phyloP scores from a whole-genome alignment of 2,113 vertebrate species.

The Neolamprologus hecqui region DNA sequence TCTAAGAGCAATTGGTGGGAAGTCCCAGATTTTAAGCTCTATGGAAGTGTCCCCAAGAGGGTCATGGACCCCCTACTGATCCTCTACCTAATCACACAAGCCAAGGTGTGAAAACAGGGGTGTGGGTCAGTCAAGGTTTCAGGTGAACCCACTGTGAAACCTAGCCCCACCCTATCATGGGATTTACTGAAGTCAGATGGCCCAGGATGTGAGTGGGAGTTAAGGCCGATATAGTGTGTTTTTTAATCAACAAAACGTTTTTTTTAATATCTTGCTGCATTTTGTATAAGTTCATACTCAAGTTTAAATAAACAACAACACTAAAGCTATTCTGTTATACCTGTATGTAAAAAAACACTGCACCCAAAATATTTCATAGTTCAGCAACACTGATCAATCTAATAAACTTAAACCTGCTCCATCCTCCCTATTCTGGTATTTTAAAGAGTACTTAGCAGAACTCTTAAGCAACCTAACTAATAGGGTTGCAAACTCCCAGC shows the following conservation, averaged over 20 bases:
- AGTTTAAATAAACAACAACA: too few relatives aligned
- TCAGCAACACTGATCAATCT: too few relatives aligned
- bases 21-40: neutral
- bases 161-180: neutral
- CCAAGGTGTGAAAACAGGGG: neutral
- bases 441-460: too few relatives aligned
- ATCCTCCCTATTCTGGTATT: too few relatives aligned
- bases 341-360: too few relatives aligned
- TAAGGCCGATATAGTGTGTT: neutral
- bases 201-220: neutral
- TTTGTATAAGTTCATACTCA: too few relatives aligned
- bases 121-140: neutral
- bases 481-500: too few relatives aligned
- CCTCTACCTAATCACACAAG: neutral
- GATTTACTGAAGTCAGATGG: neutral
- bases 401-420: rapidly evolving
- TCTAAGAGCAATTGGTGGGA: neutral
- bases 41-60: neutral
- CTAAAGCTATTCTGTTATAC: too few relatives aligned
- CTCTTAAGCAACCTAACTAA: too few relatives aligned
- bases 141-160: neutral
- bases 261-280: too few relatives aligned
- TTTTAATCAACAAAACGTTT: too few relatives aligned
- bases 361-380: too few relatives aligned
- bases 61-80: neutral